A percentile compares a stretch with the other conserved stretches of the same genome.
Evolutionary conservation across 2,888 invertebrate species (phyloP).

Genomic region (Protophormia terraenovae): DNA sequence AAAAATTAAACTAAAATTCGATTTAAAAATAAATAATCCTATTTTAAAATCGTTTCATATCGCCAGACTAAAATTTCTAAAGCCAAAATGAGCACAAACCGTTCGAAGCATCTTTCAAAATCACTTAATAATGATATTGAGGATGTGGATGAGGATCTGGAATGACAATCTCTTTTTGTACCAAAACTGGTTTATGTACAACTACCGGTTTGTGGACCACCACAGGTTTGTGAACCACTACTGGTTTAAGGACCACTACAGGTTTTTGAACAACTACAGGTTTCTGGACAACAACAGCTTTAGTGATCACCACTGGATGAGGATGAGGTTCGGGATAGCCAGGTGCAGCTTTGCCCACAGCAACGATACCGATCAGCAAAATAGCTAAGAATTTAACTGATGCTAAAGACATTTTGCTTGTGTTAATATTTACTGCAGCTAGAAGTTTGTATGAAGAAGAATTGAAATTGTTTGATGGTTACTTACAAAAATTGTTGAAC

Average conservation of each 20-base stretch:
- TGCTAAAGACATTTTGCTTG: conserved; percentile 32
- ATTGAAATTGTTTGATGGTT: conserved; percentile 38
- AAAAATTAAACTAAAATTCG: conserved; percentile 3
- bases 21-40: background rate
- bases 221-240: conserved; percentile 50
- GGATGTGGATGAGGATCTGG: conserved; percentile 51
- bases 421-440: background rate
- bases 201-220: conserved; percentile 53
- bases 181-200: conserved; percentile 54
- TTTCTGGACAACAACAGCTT: conserved; percentile 62
- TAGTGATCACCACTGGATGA: conserved; percentile 59
- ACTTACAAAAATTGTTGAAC: background rate
- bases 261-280: conserved; percentile 42
- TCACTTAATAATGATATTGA: conserved; percentile 49
- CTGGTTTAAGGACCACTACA: conserved; percentile 55
- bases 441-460: conserved; percentile 1
- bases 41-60: background rate
- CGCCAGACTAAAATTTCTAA: too few relatives aligned
- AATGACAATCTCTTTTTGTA: conserved; percentile 53
- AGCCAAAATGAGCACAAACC: background rate
- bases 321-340: conserved; percentile 61
- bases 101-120: background rate
- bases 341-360: conserved; percentile 58
- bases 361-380: conserved; percentile 29
- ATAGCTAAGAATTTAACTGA: conserved; percentile 44